Percentiles rank a stretch among this genome's conserved stretches.
Conservation (phyloP, 2,888 invertebrate species). For the Trachelus troglodyta region DNA sequence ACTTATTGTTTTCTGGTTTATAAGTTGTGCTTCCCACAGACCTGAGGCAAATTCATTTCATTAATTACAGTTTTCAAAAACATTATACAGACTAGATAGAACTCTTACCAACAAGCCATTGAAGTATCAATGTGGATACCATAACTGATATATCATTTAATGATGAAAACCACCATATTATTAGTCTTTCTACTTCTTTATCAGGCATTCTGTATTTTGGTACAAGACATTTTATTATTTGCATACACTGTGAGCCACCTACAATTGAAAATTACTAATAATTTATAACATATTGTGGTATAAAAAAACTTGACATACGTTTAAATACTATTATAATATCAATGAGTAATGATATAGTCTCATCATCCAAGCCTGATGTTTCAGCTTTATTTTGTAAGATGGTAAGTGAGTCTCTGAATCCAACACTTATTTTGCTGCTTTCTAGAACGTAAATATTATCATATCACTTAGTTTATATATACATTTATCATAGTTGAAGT, state of each 20-base stretch:
- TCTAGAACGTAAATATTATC: constrained; percentile 20
- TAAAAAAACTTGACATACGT: not conserved
- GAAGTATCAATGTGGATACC: constrained; percentile 39
- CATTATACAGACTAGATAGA: not conserved
- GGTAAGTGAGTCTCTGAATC: constrained; percentile 27
- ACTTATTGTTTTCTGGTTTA: constrained; percentile 47
- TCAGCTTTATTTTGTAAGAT: constrained; percentile 39
- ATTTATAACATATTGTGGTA: not conserved
- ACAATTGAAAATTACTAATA: constrained; percentile 12
- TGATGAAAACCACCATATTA: constrained; percentile 44
- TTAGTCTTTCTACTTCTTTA: constrained; percentile 35
- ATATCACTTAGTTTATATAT: not conserved
- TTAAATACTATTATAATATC: constrained; percentile 32
- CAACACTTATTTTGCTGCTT: constrained; percentile 30
- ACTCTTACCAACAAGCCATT: constrained; percentile 48
- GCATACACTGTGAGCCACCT: constrained; percentile 38
- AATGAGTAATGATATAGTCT: constrained; percentile 36
- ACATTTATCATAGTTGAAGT: not conserved
- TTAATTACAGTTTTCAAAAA: not conserved
- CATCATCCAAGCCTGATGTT: constrained; percentile 41
- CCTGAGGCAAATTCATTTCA: constrained; percentile 30
- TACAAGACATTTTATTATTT: constrained; percentile 55
- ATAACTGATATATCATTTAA: constrained; percentile 39
- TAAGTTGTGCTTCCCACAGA: constrained; percentile 51
- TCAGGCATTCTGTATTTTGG: constrained; percentile 44